phyloP scores from a whole-genome alignment of 2,888 invertebrate species.

The Hirtodrosophila histrioides region DNA sequence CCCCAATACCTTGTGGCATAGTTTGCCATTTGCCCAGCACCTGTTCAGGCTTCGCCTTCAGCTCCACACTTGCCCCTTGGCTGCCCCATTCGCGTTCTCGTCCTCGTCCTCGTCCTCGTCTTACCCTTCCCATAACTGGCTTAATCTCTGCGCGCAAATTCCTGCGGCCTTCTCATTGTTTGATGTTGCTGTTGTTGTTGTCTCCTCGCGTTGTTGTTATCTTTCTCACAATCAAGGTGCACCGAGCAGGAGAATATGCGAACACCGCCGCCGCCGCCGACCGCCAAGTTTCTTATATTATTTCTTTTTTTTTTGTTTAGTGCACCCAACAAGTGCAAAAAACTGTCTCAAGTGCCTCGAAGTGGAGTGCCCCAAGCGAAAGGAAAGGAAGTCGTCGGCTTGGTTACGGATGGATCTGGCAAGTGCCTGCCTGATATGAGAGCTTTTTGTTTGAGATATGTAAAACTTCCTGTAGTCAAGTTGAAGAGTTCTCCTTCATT shows the following conservation, averaged over 20 bases:
- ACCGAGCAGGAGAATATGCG: constrained; percentile 50
- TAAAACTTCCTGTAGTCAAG: constrained; percentile 77
- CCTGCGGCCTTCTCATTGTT: constrained; percentile 78
- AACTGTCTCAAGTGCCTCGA: constrained; percentile 72
- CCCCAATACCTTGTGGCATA: constrained; percentile 84
- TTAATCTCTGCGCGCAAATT: constrained; percentile 76
- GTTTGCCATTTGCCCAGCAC: constrained; percentile 78
- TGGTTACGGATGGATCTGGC: constrained; percentile 50
- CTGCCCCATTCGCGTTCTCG: constrained; percentile 2
- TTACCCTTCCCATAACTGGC: constrained; percentile 41
- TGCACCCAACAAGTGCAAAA: constrained; percentile 67
- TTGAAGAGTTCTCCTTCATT: constrained; percentile 42
- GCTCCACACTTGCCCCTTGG: constrained; percentile 5
- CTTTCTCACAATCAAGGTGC: constrained; percentile 80
- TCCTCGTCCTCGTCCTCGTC: constrained; percentile 1
- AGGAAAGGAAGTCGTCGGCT: constrained; percentile 64
- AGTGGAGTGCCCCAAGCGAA: constrained; percentile 41
- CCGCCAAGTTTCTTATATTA: constrained; percentile 33
- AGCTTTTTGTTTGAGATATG: constrained; percentile 74
- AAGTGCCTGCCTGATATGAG: constrained; percentile 58
- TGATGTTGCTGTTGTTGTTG: constrained; percentile 52
- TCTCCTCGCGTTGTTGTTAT: constrained; percentile 66
- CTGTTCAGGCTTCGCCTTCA: constrained; percentile 61
- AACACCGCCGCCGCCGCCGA: constrained; percentile 37
- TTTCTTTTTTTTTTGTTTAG: constrained; percentile 14